phyloP scores from a whole-genome alignment of 1,140 invertebrate genomes.

The Drosophila ercepeae region DNA sequence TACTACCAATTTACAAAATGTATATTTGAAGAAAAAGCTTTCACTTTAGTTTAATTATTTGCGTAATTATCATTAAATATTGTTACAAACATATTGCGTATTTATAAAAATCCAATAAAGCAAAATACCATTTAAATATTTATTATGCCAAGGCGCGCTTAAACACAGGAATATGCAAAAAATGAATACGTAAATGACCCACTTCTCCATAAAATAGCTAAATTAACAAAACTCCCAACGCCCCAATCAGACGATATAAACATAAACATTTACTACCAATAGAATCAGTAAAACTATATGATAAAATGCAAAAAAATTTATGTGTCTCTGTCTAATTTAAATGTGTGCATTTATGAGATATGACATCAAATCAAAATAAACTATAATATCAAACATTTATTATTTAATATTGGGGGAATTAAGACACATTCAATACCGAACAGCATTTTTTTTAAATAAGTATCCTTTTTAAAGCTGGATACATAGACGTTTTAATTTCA shows the following conservation, averaged over 20 bases:
- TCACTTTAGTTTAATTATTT: slow-evolving; percentile 82
- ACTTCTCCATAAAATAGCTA: slow-evolving; percentile 56
- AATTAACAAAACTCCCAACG: slow-evolving; percentile 49
- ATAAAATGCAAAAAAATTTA: slow-evolving; percentile 59
- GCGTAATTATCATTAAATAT: slow-evolving; percentile 77
- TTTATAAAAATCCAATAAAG: slow-evolving; percentile 59
- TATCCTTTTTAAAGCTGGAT: too few species aligned
- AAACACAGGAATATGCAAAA: slow-evolving; percentile 56
- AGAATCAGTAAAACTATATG: slow-evolving; percentile 50
- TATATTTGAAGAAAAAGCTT: slow-evolving; percentile 80
- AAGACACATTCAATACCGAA: too few species aligned
- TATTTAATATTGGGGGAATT: neutral
- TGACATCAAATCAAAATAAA: slow-evolving; percentile 80
- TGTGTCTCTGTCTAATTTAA: slow-evolving; percentile 80
- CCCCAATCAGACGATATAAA: slow-evolving; percentile 28
- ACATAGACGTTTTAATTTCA: too few species aligned
- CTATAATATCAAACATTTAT: slow-evolving; percentile 31
- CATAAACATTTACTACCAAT: slow-evolving; percentile 30
- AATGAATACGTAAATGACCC: slow-evolving; percentile 54
- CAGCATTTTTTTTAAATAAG: too few species aligned
- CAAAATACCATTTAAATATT: slow-evolving; percentile 61
- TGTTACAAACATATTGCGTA: slow-evolving; percentile 79
- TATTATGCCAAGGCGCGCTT: slow-evolving; percentile 76
- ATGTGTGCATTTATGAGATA: slow-evolving; percentile 77
- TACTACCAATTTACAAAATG: slow-evolving; percentile 80